A percentile compares a stretch with the other conserved stretches of the same genome.
These are phyloP conservation scores for Helostoma temminkii DNA, from an alignment of 2,797 vertebrate species.

Conservation along the genomic window DNA sequence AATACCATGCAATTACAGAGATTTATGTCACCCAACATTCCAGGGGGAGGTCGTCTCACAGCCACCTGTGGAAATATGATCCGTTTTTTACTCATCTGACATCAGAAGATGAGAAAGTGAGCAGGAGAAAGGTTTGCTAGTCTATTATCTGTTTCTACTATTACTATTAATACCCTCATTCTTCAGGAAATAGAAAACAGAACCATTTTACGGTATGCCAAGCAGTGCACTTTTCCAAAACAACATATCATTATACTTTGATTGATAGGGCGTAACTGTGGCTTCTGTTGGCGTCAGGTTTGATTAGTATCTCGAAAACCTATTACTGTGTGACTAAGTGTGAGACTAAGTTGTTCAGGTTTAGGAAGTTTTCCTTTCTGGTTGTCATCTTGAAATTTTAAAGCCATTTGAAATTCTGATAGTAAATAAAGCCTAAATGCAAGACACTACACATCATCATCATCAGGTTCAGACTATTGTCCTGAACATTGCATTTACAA, in stretches of 20 bases:
- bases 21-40: slow-evolving; percentile 85
- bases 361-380: slow-evolving; percentile 8
- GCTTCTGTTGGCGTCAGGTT: slow-evolving; percentile 54
- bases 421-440: slow-evolving; percentile 39
- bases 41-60: slow-evolving; percentile 75
- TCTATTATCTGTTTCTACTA: slow-evolving; percentile 53
- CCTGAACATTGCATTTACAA: slow-evolving; percentile 1
- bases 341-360: slow-evolving; percentile 33
- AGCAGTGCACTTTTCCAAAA: slow-evolving; percentile 22
- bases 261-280: slow-evolving; percentile 51
- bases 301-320: slow-evolving; percentile 49
- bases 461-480: slow-evolving; percentile 1
- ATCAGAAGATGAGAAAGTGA: slow-evolving; percentile 29
- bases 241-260: slow-evolving; percentile 48
- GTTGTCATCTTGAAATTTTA: slow-evolving; percentile 14
- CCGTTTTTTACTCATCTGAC: slow-evolving; percentile 72
- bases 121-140: slow-evolving; percentile 31
- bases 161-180: slow-evolving; percentile 35
- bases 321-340: slow-evolving; percentile 44
- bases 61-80: slow-evolving; percentile 86
- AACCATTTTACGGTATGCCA: slow-evolving; percentile 32
- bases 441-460: no score
- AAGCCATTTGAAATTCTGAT: slow-evolving; percentile 26
- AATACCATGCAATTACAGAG: slow-evolving; percentile 83
- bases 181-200: slow-evolving; percentile 34